phyloP scores from a whole-genome alignment of 2,113 vertebrate species.

The Saguinus imperator region DNA sequence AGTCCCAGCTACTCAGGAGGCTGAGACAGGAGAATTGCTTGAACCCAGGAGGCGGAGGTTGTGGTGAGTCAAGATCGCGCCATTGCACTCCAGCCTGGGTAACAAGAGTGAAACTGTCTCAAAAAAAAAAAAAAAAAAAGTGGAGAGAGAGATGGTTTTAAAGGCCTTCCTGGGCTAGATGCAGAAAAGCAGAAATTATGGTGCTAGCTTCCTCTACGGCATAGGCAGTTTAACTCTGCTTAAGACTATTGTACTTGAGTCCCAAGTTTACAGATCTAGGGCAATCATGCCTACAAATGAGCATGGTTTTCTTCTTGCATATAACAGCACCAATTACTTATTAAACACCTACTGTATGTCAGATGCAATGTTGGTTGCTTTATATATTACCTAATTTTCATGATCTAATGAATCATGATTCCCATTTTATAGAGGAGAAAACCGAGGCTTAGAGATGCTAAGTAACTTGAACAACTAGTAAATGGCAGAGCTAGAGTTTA shows the following conservation, averaged over 20 bases:
- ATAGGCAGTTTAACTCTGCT: background rate
- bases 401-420: background rate
- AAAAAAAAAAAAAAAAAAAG: slow-evolving; percentile 16
- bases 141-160: background rate
- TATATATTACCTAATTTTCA: background rate
- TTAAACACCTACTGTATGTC: background rate
- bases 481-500: background rate
- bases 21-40: too few relatives aligned
- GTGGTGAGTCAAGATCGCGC: too few relatives aligned
- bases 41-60: too few relatives aligned
- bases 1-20: too few relatives aligned
- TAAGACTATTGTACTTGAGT: background rate
- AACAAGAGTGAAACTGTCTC: too few relatives aligned
- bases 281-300: background rate
- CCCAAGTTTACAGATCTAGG: background rate
- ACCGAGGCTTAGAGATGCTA: background rate
- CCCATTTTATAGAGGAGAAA: slow-evolving; percentile 25
- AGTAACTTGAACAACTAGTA: background rate
- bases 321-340: background rate
- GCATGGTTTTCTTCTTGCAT: slow-evolving; percentile 12
- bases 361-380: background rate
- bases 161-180: background rate
- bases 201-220: background rate
- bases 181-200: background rate
- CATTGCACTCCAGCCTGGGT: too few relatives aligned